Evolutionary conservation across 2,888 invertebrate species (phyloP).

Genomic region (Anticlea derivata): DNA sequence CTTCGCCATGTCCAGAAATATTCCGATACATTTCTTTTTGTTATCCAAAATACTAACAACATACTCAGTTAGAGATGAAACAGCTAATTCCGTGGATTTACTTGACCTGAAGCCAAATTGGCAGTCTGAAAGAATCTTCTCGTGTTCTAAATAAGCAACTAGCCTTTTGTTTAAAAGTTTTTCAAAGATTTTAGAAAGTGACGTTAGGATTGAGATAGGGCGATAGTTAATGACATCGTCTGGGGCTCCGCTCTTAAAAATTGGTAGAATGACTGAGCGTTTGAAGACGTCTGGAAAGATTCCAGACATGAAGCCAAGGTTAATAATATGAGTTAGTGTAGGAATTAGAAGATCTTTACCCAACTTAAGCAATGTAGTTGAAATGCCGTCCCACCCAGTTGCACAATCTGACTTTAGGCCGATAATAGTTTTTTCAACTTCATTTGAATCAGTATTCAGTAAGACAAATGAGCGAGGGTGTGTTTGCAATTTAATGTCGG

Average conservation of each 20-base stretch:
- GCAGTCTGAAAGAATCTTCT: background rate
- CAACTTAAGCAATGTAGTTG: background rate
- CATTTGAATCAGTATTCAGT: too few relatives aligned
- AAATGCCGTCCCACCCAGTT: too few relatives aligned
- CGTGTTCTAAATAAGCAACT: background rate
- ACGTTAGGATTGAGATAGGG: background rate
- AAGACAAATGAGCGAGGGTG: too few relatives aligned
- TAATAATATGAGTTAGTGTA: background rate
- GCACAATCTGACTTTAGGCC: too few relatives aligned
- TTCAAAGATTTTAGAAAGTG: slow-evolving; percentile 8
- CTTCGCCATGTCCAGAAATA: background rate
- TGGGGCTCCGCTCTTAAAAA: slow-evolving; percentile 2
- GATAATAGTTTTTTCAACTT: too few relatives aligned
- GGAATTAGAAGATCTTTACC: background rate
- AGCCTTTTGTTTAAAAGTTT: slow-evolving; percentile 7
- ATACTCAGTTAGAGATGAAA: background rate
- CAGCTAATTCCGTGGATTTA: slow-evolving; percentile 6
- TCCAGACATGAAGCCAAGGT: background rate
- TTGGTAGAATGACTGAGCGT: background rate
- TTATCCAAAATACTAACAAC: too few relatives aligned
- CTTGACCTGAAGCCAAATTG: slow-evolving; percentile 8
- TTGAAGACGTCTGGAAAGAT: background rate
- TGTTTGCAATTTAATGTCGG: too few relatives aligned
- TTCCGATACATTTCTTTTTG: too few relatives aligned
- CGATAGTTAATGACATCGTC: background rate